Conservation (phyloP, 2,888 invertebrate genomes). For the Caenorhabditis becei region DNA sequence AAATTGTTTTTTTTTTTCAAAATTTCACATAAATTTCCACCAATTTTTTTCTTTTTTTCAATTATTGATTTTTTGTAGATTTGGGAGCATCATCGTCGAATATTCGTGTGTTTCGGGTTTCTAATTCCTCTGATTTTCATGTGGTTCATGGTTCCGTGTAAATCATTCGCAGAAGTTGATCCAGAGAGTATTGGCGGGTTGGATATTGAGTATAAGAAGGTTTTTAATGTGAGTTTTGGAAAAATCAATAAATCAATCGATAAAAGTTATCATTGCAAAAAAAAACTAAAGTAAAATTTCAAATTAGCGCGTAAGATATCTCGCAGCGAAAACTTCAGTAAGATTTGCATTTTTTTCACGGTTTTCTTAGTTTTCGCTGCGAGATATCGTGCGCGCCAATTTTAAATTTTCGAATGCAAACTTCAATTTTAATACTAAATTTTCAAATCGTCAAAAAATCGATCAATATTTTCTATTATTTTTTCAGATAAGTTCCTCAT, state of each 20-base stretch:
- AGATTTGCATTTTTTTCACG: too few relatives aligned
- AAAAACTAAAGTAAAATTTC: too few relatives aligned
- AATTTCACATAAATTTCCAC: too few relatives aligned
- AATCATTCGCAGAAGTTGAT: slow-evolving; percentile 48
- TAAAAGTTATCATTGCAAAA: too few relatives aligned
- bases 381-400: too few relatives aligned
- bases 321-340: neutral
- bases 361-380: too few relatives aligned
- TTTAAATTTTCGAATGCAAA: too few relatives aligned
- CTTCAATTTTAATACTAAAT: neutral
- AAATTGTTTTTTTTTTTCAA: too few relatives aligned
- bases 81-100: slow-evolving; percentile 51
- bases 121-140: slow-evolving; percentile 57
- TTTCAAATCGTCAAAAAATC: neutral
- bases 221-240: slow-evolving; percentile 29
- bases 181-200: slow-evolving; percentile 46
- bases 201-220: slow-evolving; percentile 57
- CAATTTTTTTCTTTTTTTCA: slow-evolving; percentile 18
- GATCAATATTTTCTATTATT: neutral
- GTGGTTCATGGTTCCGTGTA: slow-evolving; percentile 63
- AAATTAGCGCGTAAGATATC: too few relatives aligned
- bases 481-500: slow-evolving; percentile 58
- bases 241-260: neutral
- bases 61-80: too few relatives aligned
- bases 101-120: slow-evolving; percentile 35